Conservation (phyloP, 2,797 vertebrate species). For the Graptemys geographica region DNA sequence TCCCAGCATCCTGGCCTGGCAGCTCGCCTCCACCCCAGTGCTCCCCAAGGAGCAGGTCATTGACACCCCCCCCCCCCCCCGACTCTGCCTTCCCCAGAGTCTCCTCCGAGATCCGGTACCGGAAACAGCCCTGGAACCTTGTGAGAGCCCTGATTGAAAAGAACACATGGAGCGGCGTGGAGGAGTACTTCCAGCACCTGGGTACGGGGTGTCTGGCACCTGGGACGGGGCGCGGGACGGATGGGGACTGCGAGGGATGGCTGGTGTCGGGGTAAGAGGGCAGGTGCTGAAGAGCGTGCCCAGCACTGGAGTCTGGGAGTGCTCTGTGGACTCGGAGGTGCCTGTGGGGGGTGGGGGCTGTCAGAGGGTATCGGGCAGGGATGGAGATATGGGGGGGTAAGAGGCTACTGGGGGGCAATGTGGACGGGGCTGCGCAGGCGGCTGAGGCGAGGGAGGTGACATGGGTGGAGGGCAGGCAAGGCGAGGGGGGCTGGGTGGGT, state of each 20-base stretch:
- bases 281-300: no score
- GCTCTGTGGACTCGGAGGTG: background rate
- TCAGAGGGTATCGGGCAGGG: fast-evolving
- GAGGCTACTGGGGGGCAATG: background rate
- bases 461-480: no score
- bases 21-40: background rate
- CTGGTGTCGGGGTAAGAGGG: no score
- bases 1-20: background rate
- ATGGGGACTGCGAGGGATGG: no score
- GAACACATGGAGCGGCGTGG: constrained; percentile 93
- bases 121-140: constrained; percentile 94
- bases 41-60: no score
- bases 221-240: no score
- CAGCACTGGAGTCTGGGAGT: no score
- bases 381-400: fast-evolving
- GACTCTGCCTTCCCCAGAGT: constrained; percentile 78
- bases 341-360: background rate
- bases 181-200: constrained; percentile 92
- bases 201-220: constrained; percentile 76
- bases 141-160: constrained; percentile 93
- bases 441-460: no score
- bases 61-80: background rate
- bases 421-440: no score
- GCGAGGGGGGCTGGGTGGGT: no score
- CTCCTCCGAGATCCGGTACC: constrained; percentile 93